Conservation (phyloP, 2,797 vertebrate species). For the Limnodromus scolopaceus region DNA sequence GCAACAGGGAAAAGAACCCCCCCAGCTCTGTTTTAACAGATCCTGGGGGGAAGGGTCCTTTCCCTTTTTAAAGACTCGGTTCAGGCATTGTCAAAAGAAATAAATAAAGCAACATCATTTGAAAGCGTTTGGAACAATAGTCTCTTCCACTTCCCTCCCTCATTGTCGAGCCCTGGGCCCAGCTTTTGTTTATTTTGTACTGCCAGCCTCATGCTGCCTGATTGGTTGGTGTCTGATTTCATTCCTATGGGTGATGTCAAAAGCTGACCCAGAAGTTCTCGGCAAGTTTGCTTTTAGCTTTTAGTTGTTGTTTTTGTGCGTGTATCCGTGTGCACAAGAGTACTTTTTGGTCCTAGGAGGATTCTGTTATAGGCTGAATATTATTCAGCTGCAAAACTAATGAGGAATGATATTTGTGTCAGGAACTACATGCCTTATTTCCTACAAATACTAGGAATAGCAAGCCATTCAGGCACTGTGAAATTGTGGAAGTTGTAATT, state of each 20-base stretch:
- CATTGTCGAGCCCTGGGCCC: conserved; percentile 58
- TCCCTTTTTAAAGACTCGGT: conserved; percentile 54
- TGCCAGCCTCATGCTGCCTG: conserved; percentile 63
- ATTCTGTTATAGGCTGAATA: conserved; percentile 59
- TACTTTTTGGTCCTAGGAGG: conserved; percentile 40
- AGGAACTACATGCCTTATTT: conserved; percentile 30
- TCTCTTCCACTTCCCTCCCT: conserved; percentile 69
- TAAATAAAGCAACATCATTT: conserved; percentile 63
- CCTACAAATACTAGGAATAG: conserved; percentile 1
- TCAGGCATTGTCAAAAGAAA: conserved; percentile 52
- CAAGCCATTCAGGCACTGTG: neutral
- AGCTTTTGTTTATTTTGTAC: conserved; percentile 68
- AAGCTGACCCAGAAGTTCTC: conserved; percentile 54
- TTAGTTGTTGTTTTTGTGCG: conserved; percentile 60
- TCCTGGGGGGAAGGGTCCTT: neutral
- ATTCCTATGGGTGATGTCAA: conserved; percentile 59
- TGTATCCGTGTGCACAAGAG: conserved; percentile 54
- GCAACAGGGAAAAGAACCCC: neutral
- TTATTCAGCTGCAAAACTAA: conserved; percentile 57
- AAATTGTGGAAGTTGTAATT: conserved; percentile 20
- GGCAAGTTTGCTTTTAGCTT: conserved; percentile 41
- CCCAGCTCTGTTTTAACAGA: neutral
- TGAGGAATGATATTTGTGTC: conserved; percentile 28
- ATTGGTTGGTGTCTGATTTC: conserved; percentile 71
- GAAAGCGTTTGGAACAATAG: conserved; percentile 67